phyloP scores from a whole-genome alignment of 2,888 invertebrate species.

The Bombylius major region DNA sequence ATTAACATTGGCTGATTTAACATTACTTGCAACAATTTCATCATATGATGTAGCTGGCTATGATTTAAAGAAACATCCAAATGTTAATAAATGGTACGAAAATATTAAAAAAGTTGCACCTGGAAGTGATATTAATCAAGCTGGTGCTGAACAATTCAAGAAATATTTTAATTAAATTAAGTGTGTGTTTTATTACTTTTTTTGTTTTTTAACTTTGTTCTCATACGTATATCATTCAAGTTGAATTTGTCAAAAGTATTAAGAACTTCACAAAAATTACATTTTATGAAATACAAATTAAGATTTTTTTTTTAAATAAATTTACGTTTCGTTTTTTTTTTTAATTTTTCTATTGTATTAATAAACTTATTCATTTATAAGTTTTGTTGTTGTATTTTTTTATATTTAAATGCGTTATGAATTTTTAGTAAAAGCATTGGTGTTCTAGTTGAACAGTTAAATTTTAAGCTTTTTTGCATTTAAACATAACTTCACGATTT shows the following conservation, averaged over 20 bases:
- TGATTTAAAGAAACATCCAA: constrained; percentile 55
- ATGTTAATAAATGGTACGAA: constrained; percentile 51
- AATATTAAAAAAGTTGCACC: constrained; percentile 45
- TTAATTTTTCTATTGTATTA: no score
- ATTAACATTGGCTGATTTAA: constrained; percentile 66
- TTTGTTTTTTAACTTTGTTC: no score
- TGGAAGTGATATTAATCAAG: constrained; percentile 47
- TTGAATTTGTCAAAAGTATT: not conserved
- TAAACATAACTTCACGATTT: no score
- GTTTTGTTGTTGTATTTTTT: no score
- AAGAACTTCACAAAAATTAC: not conserved
- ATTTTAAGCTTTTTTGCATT: no score
- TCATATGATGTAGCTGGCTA: constrained; percentile 53
- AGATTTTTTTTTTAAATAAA: no score
- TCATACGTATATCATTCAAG: not conserved
- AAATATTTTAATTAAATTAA: constrained; percentile 21
- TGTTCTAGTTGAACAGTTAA: no score
- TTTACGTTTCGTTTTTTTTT: no score
- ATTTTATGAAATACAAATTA: no score
- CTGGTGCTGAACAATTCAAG: constrained; percentile 44
- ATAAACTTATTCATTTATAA: no score
- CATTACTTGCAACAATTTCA: constrained; percentile 53
- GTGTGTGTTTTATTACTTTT: not conserved
- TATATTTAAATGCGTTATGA: no score
- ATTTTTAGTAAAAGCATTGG: no score